These are phyloP conservation scores for Leptocoma aspasia DNA, from an alignment of 2,113 vertebrate species.

Conservation along the genomic window DNA sequence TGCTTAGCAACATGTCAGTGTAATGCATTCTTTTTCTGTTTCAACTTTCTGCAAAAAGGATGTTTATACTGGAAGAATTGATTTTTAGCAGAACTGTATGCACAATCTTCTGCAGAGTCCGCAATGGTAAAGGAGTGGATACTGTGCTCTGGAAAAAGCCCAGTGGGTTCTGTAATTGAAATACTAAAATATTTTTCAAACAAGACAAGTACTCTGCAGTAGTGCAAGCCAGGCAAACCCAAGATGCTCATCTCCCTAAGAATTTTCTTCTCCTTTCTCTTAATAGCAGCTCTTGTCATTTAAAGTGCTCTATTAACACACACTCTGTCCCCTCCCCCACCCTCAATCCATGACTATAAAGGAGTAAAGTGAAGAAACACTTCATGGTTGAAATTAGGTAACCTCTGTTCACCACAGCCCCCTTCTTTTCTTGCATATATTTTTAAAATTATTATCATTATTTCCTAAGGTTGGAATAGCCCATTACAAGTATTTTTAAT, in stretches of 20 bases:
- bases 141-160: background rate
- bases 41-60: background rate
- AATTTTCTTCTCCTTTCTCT: background rate
- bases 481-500: background rate
- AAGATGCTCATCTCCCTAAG: background rate
- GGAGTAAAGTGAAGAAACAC: background rate
- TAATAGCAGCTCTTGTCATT: background rate
- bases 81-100: background rate
- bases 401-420: background rate
- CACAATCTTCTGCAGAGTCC: background rate
- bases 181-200: background rate
- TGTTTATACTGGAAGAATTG: background rate
- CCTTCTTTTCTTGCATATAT: background rate
- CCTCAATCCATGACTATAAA: background rate
- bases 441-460: background rate
- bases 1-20: constrained; percentile 40
- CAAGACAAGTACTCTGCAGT: background rate
- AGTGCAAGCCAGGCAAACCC: background rate
- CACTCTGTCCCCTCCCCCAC: background rate
- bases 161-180: background rate
- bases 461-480: background rate
- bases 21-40: background rate
- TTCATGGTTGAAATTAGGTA: background rate
- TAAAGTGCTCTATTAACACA: background rate
- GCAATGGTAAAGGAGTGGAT: background rate